These are phyloP conservation scores for Acipenser oxyrinchus DNA, from an alignment of 2,797 vertebrate genomes.

Conservation along the genomic window DNA sequence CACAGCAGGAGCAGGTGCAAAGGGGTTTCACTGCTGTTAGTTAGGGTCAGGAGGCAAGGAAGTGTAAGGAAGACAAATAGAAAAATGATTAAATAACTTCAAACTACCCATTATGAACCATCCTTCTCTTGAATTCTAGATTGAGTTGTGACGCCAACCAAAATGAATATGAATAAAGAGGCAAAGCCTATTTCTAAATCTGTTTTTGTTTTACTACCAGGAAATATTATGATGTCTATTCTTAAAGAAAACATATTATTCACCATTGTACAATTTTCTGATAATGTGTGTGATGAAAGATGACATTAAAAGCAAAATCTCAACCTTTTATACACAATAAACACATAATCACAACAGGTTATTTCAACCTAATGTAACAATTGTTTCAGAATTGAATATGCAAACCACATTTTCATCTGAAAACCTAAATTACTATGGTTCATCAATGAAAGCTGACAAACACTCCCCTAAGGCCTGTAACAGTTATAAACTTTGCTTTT, in stretches of 20 bases:
- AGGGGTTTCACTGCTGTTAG: constrained; percentile 34
- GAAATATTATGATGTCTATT: too few species aligned
- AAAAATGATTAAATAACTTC: constrained; percentile 32
- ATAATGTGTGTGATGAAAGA: too few species aligned
- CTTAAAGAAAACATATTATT: too few species aligned
- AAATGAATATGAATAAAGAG: background rate
- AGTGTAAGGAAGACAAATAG: background rate
- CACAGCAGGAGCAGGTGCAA: constrained; percentile 50
- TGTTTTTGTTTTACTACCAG: too few species aligned
- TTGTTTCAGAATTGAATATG: too few species aligned
- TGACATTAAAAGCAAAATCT: too few species aligned
- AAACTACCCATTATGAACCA: constrained; percentile 32
- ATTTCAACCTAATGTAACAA: too few species aligned
- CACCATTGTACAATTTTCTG: too few species aligned
- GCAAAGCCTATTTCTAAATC: background rate
- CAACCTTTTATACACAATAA: too few species aligned
- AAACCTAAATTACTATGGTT: constrained; percentile 36
- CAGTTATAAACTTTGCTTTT: too few species aligned
- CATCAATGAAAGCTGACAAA: constrained; percentile 17
- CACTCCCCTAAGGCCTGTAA: too few species aligned
- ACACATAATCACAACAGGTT: too few species aligned
- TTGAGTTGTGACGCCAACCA: constrained; percentile 19
- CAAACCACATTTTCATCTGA: background rate
- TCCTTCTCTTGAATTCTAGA: constrained; percentile 37
- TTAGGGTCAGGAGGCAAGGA: constrained; percentile 22